Percentiles rank a stretch among this genome's conserved stretches.
Conservation (phyloP, 2,797 vertebrate genomes). For the Malurus leucopterus region DNA sequence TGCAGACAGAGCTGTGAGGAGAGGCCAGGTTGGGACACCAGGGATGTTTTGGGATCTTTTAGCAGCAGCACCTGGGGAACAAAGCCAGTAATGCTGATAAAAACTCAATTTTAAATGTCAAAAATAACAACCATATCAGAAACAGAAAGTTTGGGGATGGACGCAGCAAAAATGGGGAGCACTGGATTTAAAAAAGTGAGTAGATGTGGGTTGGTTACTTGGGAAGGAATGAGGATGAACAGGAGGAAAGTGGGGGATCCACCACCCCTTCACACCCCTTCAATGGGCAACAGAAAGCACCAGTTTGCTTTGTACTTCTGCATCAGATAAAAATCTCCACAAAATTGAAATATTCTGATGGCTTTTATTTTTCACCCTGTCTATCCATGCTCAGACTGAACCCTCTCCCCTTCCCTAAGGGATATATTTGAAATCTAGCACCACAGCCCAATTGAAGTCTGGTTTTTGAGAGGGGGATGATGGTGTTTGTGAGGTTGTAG, state of each 20-base stretch:
- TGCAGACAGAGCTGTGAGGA: neutral
- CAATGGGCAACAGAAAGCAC: neutral
- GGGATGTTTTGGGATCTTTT: neutral
- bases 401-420: neutral
- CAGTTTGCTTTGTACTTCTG: neutral
- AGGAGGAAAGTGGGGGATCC: neutral
- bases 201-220: neutral
- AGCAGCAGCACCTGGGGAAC: neutral
- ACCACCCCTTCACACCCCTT: neutral
- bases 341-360: neutral
- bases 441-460: too few relatives aligned
- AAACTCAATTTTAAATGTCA: neutral
- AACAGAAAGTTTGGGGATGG: neutral
- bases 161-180: neutral
- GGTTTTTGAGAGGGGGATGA: neutral
- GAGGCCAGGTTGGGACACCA: neutral
- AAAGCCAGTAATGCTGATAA: neutral
- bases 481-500: neutral
- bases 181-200: neutral
- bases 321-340: neutral
- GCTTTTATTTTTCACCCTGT: neutral
- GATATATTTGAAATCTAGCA: neutral
- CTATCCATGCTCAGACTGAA: neutral
- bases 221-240: neutral
- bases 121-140: accelerated